phyloP scores from a whole-genome alignment of 2,113 vertebrate species.

The Oryctolagus cuniculus region mOryCun1.1 NC_091442.1:43955001-43955500 shows the following conservation, averaged over 20 bases:
- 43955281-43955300: background rate
- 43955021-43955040: rapidly evolving
- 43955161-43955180: background rate
- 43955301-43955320: background rate
- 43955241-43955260: background rate
- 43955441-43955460: background rate
- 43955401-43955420: background rate
- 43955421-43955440: background rate
- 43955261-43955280: background rate
- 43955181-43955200: background rate
- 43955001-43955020: no score
- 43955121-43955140: background rate
- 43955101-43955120: background rate
- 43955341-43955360: background rate
- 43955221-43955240: background rate
- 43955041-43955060: background rate
- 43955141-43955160: background rate
- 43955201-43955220: background rate
- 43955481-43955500: background rate
- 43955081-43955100: background rate
- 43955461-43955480: background rate
- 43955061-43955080: background rate
- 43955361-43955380: rapidly evolving
- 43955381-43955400: background rate
- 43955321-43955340: background rate